Evolutionary conservation across 1,140 invertebrate species (phyloP), one percentile per base, ranked within the genome.

Genomic region (Muscidifurax raptorellus): DNA sequence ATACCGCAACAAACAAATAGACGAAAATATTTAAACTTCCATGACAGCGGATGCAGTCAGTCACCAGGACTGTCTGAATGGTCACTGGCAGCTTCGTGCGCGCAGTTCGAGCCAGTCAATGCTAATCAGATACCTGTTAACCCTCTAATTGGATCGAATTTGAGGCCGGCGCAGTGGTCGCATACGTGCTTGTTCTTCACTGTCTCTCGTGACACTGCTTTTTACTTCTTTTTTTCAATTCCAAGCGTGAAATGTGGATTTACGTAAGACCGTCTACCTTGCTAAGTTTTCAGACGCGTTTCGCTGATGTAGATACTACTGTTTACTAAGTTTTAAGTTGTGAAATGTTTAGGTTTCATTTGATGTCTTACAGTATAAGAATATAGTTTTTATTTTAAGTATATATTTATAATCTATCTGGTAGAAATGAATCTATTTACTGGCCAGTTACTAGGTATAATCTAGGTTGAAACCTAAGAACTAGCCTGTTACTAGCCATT

Each of bases 81-180:
- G 22, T 40, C 13, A 84, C 82, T 79, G 76, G 25, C 25, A 66
- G 52, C 18, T 76, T 59, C 52, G 18, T 22, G 18, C 22, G 44
- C 22, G 25, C 25, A n/a, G 22, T 32, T 15, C 2, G 13, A 77
- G 67, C 40, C 27, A 77, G 87, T 82, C 86, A 89, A 86, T 87
- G 85, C 89, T 89, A 91, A 91, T 90, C 87, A 89, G 90, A 91
- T 91, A 91, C 87, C 89, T 91, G 88, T 90, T 91, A 93, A 90
- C 89, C 86, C 87, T 87, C 89, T 91, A 92, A 93, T 91, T 88
- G 86, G 90, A 93, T 93, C 87, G 89, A 86, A 88, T 69, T 88
- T 88, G 89, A 90, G 90, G 89, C 90, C 88, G 88, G 89, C 90
- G 89, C 88, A 90, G 89, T 89, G 84, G 86, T 87, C 81, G 80